phyloP scores from a whole-genome alignment of 1,140 invertebrate genomes.

The Lethocerus indicus region DNA sequence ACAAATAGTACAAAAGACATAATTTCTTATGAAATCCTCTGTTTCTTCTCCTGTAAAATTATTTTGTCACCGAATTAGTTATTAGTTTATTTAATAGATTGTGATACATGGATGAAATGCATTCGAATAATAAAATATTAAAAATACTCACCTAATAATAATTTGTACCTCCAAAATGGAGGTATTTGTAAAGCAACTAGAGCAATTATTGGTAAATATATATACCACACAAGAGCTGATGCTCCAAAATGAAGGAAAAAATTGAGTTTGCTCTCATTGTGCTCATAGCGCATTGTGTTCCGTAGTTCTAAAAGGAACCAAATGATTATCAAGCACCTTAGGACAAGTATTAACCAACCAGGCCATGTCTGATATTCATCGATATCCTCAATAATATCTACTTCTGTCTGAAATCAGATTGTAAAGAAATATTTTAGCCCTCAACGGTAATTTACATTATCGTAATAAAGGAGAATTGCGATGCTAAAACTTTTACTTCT shows the following conservation, averaged over 20 bases:
- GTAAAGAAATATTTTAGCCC: too few species aligned
- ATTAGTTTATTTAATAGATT: slow-evolving; percentile 1
- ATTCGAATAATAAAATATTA: not conserved
- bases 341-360: slow-evolving; percentile 78
- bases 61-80: too few species aligned
- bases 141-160: slow-evolving; percentile 61
- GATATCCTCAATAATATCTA: slow-evolving; percentile 89
- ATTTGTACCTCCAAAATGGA: slow-evolving; percentile 86
- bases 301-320: slow-evolving; percentile 90
- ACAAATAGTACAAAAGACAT: too few species aligned
- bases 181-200: slow-evolving; percentile 86
- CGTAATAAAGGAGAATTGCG: too few species aligned
- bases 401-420: slow-evolving; percentile 56
- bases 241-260: slow-evolving; percentile 94
- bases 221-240: slow-evolving; percentile 94
- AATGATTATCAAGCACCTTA: slow-evolving; percentile 77
- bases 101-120: not conserved
- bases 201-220: slow-evolving; percentile 87
- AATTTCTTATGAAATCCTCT: too few species aligned
- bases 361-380: slow-evolving; percentile 96
- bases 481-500: too few species aligned
- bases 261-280: slow-evolving; percentile 75
- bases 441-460: too few species aligned
- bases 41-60: too few species aligned
- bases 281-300: slow-evolving; percentile 81